Evolutionary conservation across 1,140 invertebrate genomes (phyloP).

Genomic region (Psilanteris sp.): DNA sequence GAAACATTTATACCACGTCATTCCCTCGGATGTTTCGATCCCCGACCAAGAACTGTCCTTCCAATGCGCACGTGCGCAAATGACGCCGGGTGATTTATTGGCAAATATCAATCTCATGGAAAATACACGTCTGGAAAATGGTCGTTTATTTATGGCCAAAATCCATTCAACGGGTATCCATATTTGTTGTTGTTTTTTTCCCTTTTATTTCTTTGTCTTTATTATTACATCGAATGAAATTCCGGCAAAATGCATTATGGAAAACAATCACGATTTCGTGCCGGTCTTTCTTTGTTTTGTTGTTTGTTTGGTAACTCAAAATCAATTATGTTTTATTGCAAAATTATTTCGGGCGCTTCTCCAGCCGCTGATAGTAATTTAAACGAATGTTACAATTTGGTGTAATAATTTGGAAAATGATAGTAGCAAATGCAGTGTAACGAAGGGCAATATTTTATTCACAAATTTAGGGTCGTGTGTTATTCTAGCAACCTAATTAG

Average conservation of each 20-base stretch:
- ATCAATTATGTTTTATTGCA: too few species aligned
- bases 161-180: slow-evolving; percentile 25
- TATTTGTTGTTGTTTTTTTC: slow-evolving; percentile 28
- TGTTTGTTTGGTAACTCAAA: slow-evolving; percentile 1
- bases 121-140: slow-evolving; percentile 50
- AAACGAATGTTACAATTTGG: too few species aligned
- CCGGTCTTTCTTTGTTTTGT: slow-evolving; percentile 3
- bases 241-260: slow-evolving; percentile 37
- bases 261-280: slow-evolving; percentile 43
- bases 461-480: too few species aligned
- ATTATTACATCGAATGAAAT: slow-evolving; percentile 37
- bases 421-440: too few species aligned
- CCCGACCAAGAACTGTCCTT: slow-evolving; percentile 31
- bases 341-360: too few species aligned
- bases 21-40: slow-evolving; percentile 48
- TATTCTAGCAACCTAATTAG: too few species aligned
- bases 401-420: too few species aligned
- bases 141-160: slow-evolving; percentile 59
- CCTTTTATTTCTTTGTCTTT: slow-evolving; percentile 10
- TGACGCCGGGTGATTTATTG: slow-evolving; percentile 40
- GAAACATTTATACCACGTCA: slow-evolving; percentile 52
- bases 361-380: too few species aligned
- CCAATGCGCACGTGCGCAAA: slow-evolving; percentile 41
- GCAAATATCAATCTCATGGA: slow-evolving; percentile 57
- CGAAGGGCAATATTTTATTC: too few species aligned